Evolutionary conservation across 2,113 vertebrate species (phyloP).

Genomic region (Hylia prasina): DNA sequence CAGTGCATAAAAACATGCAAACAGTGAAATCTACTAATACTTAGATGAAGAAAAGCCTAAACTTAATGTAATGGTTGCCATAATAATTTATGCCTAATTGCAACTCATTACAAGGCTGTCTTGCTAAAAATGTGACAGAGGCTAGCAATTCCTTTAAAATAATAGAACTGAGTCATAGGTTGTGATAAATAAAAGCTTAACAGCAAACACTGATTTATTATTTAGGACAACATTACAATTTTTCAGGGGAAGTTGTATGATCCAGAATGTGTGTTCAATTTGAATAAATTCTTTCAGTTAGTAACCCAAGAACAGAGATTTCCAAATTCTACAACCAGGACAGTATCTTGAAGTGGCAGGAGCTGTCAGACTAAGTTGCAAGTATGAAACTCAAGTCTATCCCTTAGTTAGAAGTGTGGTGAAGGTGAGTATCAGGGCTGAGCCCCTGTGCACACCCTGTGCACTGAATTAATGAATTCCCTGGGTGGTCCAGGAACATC

Average conservation of each 20-base stretch:
- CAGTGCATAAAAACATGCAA: background rate
- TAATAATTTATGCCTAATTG: background rate
- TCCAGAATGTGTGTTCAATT: background rate
- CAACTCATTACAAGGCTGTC: background rate
- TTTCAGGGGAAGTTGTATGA: background rate
- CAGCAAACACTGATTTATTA: background rate
- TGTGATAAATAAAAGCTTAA: background rate
- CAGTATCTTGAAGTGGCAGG: background rate
- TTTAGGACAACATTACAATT: background rate
- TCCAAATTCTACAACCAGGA: background rate
- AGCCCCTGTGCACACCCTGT: background rate
- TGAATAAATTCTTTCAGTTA: background rate
- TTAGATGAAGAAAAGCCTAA: background rate
- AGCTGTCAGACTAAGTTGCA: background rate
- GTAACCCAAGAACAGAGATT: background rate
- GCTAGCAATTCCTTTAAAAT: background rate
- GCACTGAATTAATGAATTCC: background rate
- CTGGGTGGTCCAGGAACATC: background rate
- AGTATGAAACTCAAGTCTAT: background rate
- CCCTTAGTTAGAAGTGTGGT: background rate
- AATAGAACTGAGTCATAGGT: background rate
- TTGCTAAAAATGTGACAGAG: background rate
- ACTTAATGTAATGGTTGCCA: background rate
- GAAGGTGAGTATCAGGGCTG: background rate
- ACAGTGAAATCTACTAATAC: background rate